Evolutionary conservation across 2,888 invertebrate genomes (phyloP), one percentile per base, ranked within the genome.

Genomic region (Aporophyla nigra): DNA sequence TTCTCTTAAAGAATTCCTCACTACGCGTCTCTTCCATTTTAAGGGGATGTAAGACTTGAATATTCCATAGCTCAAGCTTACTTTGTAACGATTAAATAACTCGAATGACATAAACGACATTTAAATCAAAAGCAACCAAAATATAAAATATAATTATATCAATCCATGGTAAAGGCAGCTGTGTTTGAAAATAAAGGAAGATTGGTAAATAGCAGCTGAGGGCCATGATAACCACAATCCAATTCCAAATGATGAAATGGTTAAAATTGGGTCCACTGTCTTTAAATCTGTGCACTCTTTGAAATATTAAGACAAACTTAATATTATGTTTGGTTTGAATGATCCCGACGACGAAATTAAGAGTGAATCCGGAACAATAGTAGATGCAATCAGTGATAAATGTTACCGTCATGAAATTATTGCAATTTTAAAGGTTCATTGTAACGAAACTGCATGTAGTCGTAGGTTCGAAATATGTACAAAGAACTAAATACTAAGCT

Each of bases 31-130:
- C 40, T 14, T 40, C 27, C 1, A 27, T 10, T n/a, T n/a, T 10
- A 19, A 53, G 16, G 21, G 10, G 49, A 16, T 16, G 54, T 27
- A 46, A 33, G 5, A 53, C 14, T 53, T 54, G n/a, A 40, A 46
- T 6, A n/a, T 43, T 74, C 75, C 75, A 75, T 40, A 75, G 6
- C 12, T 56, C 9, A 40, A 75, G 54, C 56, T 75, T 74, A n/a
- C 27, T 19, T 74, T 74, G 49, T 27, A 75, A 27, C 24, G 54
- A 16, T n/a, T 51, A 21, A 0, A 75, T 74, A 0, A 27, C 0
- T 19, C 27, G 74, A 51, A 49, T 51, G 14, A 56, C 21, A 19
- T 63, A 74, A 4, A 75, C 21, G 19, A 75, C 0, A 62, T 74
- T 75, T 1, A 63, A 19, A 27, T 75, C 75, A 40, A 75, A 75